A percentile compares a stretch with the other conserved stretches of the same genome.
Evolutionary conservation across 1,140 invertebrate genomes (phyloP).

Genomic region (Micrasema longulum): DNA sequence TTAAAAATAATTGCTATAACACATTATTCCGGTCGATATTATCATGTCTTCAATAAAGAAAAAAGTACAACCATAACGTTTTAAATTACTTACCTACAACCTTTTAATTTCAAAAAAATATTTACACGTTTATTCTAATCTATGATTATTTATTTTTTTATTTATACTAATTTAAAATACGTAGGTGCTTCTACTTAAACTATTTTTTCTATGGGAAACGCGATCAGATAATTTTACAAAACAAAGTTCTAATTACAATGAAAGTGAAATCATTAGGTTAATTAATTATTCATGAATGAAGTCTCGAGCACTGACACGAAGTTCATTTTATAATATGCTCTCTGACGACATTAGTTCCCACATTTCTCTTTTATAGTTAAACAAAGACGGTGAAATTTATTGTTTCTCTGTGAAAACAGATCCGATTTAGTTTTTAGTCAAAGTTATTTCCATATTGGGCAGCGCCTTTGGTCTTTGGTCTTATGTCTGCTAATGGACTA

Average conservation of each 20-base stretch:
- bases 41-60: no score
- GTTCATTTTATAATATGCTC: constrained; percentile 33
- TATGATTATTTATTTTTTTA: no score
- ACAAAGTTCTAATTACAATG: constrained; percentile 33
- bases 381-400: constrained; percentile 54
- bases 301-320: neutral
- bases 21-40: no score
- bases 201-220: neutral
- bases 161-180: no score
- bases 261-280: constrained; percentile 42
- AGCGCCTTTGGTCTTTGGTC: no score
- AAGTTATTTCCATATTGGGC: constrained; percentile 46
- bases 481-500: constrained; percentile 6
- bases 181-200: no score
- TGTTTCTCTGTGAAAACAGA: constrained; percentile 48
- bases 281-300: constrained; percentile 32
- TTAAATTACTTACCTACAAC: no score
- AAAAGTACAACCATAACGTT: no score
- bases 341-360: constrained; percentile 45
- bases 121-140: no score
- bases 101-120: no score
- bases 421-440: constrained; percentile 51
- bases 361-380: constrained; percentile 52
- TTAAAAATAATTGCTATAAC: no score
- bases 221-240: neutral